Conservation (phyloP, 2,797 vertebrate species). For the Helarctos malayanus region DNA sequence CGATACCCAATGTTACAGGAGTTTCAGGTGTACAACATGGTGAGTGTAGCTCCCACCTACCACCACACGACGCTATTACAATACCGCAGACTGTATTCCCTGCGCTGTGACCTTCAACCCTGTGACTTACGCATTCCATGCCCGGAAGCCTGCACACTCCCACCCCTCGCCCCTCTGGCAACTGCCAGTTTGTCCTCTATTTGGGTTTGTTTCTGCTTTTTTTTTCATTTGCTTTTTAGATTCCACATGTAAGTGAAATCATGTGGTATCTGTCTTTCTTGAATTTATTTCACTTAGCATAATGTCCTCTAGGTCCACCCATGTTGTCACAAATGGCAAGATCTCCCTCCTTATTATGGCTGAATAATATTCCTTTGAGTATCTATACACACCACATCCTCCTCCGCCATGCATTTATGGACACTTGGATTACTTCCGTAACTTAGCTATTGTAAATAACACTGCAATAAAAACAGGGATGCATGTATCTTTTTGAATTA, state of each 20-base stretch:
- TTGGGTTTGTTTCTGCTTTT: background rate
- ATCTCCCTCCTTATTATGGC: background rate
- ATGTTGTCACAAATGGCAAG: background rate
- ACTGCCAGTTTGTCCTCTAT: background rate
- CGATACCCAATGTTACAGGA: background rate
- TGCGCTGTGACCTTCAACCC: background rate
- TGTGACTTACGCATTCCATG: background rate
- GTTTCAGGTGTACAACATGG: background rate
- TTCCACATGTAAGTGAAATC: background rate
- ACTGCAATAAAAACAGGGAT: background rate
- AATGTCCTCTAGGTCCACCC: background rate
- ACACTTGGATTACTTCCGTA: background rate
- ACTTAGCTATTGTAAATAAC: background rate
- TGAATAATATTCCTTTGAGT: background rate
- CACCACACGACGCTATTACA: accelerated
- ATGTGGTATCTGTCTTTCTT: background rate
- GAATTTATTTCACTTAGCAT: background rate
- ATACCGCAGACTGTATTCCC: background rate
- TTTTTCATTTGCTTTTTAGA: background rate
- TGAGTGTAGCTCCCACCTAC: background rate
- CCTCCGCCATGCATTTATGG: background rate
- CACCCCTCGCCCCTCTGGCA: background rate
- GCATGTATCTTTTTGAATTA: background rate
- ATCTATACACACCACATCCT: background rate
- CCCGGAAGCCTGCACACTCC: background rate